Percentiles rank a stretch among this genome's conserved stretches.
Evolutionary conservation across 2,888 invertebrate species (phyloP).

Genomic region (Lasiommata megera): DNA sequence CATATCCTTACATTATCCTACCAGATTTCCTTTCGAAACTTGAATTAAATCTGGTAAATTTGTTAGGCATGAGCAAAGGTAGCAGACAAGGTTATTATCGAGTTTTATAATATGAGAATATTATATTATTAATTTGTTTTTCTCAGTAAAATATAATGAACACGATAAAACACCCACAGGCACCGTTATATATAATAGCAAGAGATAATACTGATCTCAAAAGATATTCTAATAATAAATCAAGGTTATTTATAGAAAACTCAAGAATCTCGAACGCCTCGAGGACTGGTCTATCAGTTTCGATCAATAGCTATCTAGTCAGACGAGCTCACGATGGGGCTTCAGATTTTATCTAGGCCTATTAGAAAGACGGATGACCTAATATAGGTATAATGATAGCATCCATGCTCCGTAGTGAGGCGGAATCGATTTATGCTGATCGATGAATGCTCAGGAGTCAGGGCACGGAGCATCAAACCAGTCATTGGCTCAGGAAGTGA

Average conservation of each 20-base stretch:
- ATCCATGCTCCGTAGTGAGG: constrained; percentile 21
- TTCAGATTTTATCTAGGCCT: constrained; percentile 33
- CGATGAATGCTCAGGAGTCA: constrained; percentile 13
- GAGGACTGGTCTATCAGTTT: constrained; percentile 26
- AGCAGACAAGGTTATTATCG: too few species aligned
- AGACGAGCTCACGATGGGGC: constrained; percentile 26
- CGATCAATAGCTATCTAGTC: constrained; percentile 30
- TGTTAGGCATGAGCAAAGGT: too few species aligned
- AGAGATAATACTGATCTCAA: constrained; percentile 2
- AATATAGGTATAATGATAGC: constrained; percentile 29
- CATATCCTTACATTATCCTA: too few species aligned
- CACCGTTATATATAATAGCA: neutral
- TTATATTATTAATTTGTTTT: too few species aligned
- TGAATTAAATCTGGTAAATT: too few species aligned
- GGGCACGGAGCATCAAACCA: neutral
- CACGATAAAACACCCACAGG: neutral
- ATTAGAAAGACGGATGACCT: constrained; percentile 33
- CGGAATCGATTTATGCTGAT: constrained; percentile 21
- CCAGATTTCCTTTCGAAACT: too few species aligned
- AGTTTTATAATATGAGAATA: too few species aligned
- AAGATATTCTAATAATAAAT: constrained; percentile 21
- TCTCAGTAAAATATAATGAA: neutral
- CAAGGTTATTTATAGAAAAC: constrained; percentile 31
- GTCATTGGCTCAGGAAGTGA: neutral
- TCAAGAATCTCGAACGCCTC: constrained; percentile 22